Percentiles rank a stretch among this genome's conserved stretches.
These are phyloP conservation scores for Apodemus speciosus DNA, from an alignment of 2,113 vertebrate species.

Conservation along the genomic window DNA sequence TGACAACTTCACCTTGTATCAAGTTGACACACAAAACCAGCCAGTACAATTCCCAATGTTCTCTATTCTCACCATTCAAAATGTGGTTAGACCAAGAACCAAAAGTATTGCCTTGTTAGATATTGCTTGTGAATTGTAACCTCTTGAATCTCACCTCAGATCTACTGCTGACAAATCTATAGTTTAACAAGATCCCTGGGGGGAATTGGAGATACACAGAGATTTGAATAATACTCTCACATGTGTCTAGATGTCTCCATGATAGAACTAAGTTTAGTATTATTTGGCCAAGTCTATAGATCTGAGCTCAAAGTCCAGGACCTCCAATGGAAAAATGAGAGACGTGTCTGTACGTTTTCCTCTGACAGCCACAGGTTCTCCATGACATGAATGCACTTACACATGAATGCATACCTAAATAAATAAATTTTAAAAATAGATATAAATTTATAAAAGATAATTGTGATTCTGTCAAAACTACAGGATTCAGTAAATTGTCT, in stretches of 20 bases:
- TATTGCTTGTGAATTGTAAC: neutral
- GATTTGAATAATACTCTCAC: neutral
- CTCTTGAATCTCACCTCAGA: neutral
- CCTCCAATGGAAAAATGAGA: neutral
- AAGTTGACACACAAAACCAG: no score
- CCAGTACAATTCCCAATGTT: no score
- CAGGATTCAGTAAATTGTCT: neutral
- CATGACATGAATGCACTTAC: no score
- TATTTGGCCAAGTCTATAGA: neutral
- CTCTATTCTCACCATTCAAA: neutral
- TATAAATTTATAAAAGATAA: neutral
- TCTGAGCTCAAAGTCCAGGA: neutral
- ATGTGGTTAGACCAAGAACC: neutral
- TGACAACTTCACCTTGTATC: no score
- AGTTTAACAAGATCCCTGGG: conserved; percentile 7
- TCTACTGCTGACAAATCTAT: neutral
- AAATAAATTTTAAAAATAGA: neutral
- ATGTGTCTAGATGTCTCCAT: neutral
- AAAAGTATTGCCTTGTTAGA: no score
- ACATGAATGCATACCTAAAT: neutral
- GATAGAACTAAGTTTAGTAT: neutral
- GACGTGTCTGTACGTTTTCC: no score
- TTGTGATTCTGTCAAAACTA: neutral
- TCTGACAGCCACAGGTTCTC: neutral
- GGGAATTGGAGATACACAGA: neutral